Conservation (phyloP, 2,797 vertebrate species). For the Leptatherina wallacei region DNA sequence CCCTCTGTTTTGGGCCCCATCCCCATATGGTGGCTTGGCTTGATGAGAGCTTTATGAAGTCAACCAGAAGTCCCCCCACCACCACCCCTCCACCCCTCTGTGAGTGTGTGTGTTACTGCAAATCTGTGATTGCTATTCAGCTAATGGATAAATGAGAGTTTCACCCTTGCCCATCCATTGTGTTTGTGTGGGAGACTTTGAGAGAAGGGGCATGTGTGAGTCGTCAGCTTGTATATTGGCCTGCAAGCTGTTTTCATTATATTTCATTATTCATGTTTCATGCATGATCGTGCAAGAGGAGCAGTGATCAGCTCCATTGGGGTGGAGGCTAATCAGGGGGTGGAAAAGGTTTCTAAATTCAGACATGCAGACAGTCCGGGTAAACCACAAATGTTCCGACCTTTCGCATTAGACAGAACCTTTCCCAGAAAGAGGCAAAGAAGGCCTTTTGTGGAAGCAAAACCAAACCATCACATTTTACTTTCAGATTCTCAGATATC, state of each 20-base stretch:
- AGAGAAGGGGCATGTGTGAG: conserved; percentile 56
- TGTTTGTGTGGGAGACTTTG: conserved; percentile 26
- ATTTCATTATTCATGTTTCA: conserved; percentile 82
- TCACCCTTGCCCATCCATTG: conserved; percentile 56
- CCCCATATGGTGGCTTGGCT: conserved; percentile 83
- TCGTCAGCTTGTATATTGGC: conserved; percentile 70
- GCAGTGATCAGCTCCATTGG: conserved; percentile 62
- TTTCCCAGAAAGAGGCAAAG: conserved; percentile 20
- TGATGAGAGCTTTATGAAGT: conserved; percentile 83
- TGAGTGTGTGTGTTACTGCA: conserved; percentile 20
- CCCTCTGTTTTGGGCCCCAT: conserved; percentile 80
- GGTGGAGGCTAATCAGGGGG: conserved; percentile 62
- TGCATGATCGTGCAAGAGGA: conserved; percentile 72
- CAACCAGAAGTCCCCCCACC: conserved; percentile 73
- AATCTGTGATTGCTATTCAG: conserved; percentile 69
- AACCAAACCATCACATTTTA: conserved; percentile 29
- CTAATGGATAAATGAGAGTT: conserved; percentile 74
- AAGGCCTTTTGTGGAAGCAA: conserved; percentile 6
- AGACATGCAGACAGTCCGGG: conserved; percentile 46
- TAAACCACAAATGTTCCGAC: conserved; percentile 54
- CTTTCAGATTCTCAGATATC: conserved; percentile 28
- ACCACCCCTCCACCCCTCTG: neutral
- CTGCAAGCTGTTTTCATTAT: conserved; percentile 77
- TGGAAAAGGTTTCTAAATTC: conserved; percentile 51
- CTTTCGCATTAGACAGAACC: conserved; percentile 40